phyloP scores from a whole-genome alignment of 1,140 invertebrate species.

The Amphibalanus amphitrite region DNA sequence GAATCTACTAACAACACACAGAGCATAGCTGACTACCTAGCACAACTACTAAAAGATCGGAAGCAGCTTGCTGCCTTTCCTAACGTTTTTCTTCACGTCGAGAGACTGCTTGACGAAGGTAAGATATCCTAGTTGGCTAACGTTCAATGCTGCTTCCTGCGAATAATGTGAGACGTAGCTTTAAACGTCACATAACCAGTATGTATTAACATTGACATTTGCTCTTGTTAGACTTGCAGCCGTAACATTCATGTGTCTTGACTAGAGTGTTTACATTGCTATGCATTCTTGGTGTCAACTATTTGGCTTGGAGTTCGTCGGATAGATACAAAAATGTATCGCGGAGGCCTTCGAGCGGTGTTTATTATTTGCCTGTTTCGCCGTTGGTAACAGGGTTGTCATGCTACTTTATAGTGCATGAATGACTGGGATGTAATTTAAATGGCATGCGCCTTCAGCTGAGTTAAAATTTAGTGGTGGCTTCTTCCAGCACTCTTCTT shows the following conservation, averaged over 20 bases:
- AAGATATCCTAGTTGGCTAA: constrained; percentile 27
- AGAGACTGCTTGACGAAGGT: constrained; percentile 98
- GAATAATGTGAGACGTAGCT: neutral
- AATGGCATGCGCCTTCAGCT: no score
- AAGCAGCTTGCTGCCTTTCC: constrained; percentile 98
- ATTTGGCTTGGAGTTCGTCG: no score
- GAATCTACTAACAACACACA: constrained; percentile 45
- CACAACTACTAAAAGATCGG: constrained; percentile 99
- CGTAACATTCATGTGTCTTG: neutral
- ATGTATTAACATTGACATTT: neutral
- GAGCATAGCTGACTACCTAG: constrained; percentile 97
- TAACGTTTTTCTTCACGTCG: constrained; percentile 97
- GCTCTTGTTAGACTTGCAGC: neutral
- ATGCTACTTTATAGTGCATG: no score
- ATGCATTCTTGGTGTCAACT: no score
- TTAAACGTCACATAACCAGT: neutral
- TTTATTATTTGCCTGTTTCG: no score
- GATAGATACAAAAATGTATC: no score
- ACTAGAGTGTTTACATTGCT: no score
- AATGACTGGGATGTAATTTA: no score
- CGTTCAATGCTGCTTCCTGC: constrained; percentile 10
- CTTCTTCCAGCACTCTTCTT: no score
- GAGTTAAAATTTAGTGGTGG: no score
- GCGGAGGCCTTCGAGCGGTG: no score
- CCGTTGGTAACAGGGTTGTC: no score